Base-by-base conservation (phyloP, 2,113 vertebrate genomes). In the Clarias batrachus region DNA sequence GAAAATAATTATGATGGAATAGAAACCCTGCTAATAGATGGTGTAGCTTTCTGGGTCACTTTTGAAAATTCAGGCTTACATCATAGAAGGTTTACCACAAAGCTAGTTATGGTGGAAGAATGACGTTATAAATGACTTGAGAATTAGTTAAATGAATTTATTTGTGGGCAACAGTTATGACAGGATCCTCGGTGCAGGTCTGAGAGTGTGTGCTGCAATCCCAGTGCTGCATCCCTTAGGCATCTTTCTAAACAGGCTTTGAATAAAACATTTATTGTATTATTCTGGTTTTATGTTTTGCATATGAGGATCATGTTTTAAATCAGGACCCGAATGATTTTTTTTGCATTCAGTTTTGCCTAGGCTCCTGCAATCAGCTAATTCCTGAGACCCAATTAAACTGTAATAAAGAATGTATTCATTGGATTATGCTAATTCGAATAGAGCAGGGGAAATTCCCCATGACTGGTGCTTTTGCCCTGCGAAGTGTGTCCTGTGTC, bases 351-450 rank as follows among this genome's bases (percentile, higher is more conserved):
- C 56, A 25, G 62, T 37, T 25, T 37, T 81, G 33, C 17, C n/a
- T 60, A 41, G 9, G 27, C 11, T 37, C 7, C 30, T 81, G 78
- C 19, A 79, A 33, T 33, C 37, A 82, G 81, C 14, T 66, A 17
- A 82, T 82, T n/a, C 16, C 1, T 14, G 6, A 68, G 16, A 30
- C 23, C 21, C 4, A 52, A 70, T 83, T 23, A 56, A 62, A 13
- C 27, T 65, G 9, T 60, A 82, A 76, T 37, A 37, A 81, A 41
- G 2, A 19, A 37, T 56, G 41, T 56, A 74, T 84, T 84, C 2
- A 30, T 66, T 71, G 33, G 79, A 74, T 84, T 68, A 81, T 86
- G 84, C 81, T 86, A 88, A 88, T 86, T 62, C 23, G 52, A 10
- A 56, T 11, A 63, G 37, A 63, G 33, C n/a, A 37, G 71, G 52